These are phyloP conservation scores for Sebastes flavidus DNA, from an alignment of 2,797 vertebrate species.

Conservation along the genomic window DNA sequence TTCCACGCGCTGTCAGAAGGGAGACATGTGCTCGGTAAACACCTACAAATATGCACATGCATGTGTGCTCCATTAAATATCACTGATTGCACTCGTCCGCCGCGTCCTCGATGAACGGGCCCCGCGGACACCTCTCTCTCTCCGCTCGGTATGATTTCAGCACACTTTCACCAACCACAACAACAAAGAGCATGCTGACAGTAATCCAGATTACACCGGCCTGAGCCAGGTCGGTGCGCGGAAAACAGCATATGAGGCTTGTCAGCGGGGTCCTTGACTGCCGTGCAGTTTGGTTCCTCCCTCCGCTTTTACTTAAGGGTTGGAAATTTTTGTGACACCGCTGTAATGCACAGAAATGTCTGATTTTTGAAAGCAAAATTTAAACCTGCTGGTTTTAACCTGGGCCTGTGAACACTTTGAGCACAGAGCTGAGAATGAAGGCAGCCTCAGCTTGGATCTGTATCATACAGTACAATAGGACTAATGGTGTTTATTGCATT, in stretches of 20 bases:
- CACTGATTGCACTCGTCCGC: slow-evolving; percentile 30
- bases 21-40: slow-evolving; percentile 32
- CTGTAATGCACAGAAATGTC: neutral
- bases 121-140: slow-evolving; percentile 23
- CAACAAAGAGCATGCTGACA: slow-evolving; percentile 38
- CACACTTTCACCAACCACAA: slow-evolving; percentile 32
- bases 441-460: slow-evolving; percentile 14
- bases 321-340: slow-evolving; percentile 19
- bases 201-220: slow-evolving; percentile 47
- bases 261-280: slow-evolving; percentile 15
- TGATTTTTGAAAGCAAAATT: neutral
- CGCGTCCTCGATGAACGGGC: slow-evolving; percentile 19
- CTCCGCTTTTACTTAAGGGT: neutral
- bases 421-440: slow-evolving; percentile 16
- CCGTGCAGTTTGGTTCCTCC: slow-evolving; percentile 4
- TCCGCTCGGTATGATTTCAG: slow-evolving; percentile 10
- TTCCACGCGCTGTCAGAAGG: slow-evolving; percentile 22
- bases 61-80: slow-evolving; percentile 46
- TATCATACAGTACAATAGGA: slow-evolving; percentile 23
- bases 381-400: slow-evolving; percentile 16
- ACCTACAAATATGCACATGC: slow-evolving; percentile 43
- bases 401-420: slow-evolving; percentile 18
- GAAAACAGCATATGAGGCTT: neutral
- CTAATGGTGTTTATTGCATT: slow-evolving; percentile 29
- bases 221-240: neutral